Percentiles rank a stretch among this genome's conserved stretches.
Conservation (phyloP, 2,888 invertebrate genomes). For the Incurvaria masculella region DNA sequence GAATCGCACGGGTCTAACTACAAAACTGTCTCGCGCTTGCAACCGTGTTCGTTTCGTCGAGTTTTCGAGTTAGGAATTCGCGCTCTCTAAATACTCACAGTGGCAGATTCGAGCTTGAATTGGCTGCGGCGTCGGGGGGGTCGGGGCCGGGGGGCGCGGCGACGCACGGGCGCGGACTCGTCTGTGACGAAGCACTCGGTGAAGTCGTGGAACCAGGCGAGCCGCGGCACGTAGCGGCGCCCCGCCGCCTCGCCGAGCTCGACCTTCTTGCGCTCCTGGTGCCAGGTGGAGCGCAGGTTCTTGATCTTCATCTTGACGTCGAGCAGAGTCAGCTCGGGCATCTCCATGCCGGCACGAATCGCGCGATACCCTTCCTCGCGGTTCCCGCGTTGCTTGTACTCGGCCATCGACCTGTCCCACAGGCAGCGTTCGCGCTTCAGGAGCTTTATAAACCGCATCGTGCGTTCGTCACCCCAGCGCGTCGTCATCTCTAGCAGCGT, state of each 20-base stretch:
- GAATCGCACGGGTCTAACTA: too few species aligned
- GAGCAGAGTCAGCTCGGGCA: neutral
- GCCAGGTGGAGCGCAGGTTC: neutral
- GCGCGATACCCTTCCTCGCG: neutral
- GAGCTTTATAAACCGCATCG: neutral
- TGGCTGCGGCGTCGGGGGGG: too few species aligned
- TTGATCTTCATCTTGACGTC: slow-evolving; percentile 1
- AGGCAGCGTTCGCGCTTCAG: neutral
- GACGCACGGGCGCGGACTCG: too few species aligned
- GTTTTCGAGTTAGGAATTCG: too few species aligned
- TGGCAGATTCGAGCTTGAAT: too few species aligned
- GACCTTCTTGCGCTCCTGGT: neutral
- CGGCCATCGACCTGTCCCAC: neutral
- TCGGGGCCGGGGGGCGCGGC: too few species aligned
- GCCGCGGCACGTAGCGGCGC: neutral
- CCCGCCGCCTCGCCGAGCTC: neutral
- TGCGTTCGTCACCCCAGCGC: neutral
- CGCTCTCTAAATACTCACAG: too few species aligned
- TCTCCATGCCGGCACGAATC: neutral
- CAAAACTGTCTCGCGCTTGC: too few species aligned
- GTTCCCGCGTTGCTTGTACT: neutral
- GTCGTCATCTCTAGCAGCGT: too few species aligned
- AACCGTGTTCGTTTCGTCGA: too few species aligned
- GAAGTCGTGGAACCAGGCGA: neutral
- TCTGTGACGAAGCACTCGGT: too few species aligned